A percentile compares a stretch with the other conserved stretches of the same genome.
Evolutionary conservation across 1,140 invertebrate genomes (phyloP).

Genomic region (Agraylea sexmaculata): DNA sequence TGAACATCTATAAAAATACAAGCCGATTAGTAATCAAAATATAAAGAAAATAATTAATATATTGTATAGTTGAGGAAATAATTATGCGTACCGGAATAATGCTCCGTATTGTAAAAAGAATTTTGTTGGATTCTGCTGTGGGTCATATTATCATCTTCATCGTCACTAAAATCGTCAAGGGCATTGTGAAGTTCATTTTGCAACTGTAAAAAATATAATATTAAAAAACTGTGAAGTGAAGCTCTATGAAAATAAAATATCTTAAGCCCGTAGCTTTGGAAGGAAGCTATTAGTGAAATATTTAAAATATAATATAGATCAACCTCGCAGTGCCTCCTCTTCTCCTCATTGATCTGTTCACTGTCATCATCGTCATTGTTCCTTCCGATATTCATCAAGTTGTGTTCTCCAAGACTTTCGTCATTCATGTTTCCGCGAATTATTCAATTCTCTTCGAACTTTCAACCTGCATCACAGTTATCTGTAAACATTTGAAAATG

Average conservation of each 20-base stretch:
- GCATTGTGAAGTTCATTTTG: constrained; percentile 41
- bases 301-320: not conserved
- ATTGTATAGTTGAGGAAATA: too few relatives aligned
- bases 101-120: not conserved
- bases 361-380: not conserved
- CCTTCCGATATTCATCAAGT: not conserved
- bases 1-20: too few relatives aligned
- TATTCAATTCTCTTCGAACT: too few relatives aligned
- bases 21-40: too few relatives aligned
- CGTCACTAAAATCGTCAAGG: constrained; percentile 43
- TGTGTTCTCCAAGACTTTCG: not conserved
- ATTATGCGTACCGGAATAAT: not conserved
- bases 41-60: too few relatives aligned
- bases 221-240: not conserved
- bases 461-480: too few relatives aligned
- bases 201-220: constrained; percentile 29
- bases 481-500: too few relatives aligned
- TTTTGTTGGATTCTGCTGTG: too few relatives aligned
- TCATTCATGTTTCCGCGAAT: not conserved
- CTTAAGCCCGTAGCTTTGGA: not conserved
- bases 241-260: not conserved
- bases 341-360: not conserved
- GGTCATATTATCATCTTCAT: constrained; percentile 42
- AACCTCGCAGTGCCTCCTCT: not conserved
- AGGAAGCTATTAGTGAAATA: not conserved